phyloP scores from a whole-genome alignment of 2,797 vertebrate genomes.

The Syndactyla subalaris region DNA sequence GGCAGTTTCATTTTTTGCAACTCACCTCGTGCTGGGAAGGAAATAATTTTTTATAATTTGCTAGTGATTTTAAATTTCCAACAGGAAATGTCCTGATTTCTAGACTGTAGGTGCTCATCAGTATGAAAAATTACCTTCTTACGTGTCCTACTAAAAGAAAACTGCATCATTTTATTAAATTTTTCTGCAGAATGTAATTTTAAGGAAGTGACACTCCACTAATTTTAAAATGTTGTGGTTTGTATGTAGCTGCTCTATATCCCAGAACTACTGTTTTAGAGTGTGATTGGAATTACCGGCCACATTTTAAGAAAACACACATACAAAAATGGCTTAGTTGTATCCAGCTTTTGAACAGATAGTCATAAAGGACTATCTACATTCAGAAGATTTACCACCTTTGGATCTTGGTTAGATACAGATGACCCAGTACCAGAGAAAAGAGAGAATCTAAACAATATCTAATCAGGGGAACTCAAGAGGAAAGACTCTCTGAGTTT shows the following conservation, averaged over 20 bases:
- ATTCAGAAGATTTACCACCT: background rate
- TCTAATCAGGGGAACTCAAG: accelerated
- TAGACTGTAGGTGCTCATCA: background rate
- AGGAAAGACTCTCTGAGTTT: background rate
- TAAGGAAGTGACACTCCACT: background rate
- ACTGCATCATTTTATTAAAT: background rate
- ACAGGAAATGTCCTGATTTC: background rate
- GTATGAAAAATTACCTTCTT: background rate
- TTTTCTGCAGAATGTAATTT: background rate
- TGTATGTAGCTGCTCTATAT: background rate
- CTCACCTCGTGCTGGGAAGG: background rate
- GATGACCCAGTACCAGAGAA: background rate
- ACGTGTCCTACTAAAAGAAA: background rate
- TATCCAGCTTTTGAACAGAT: background rate
- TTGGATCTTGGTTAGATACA: background rate
- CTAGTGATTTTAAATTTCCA: background rate
- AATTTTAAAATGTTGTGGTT: background rate
- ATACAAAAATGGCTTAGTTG: background rate
- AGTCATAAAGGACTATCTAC: background rate
- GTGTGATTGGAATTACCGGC: background rate
- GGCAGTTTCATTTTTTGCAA: background rate
- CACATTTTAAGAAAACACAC: background rate
- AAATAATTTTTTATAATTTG: background rate
- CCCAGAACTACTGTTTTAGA: background rate
- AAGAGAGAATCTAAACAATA: background rate